These are phyloP conservation scores for Unio pictorum DNA, from an alignment of 2,888 invertebrate genomes.

Conservation along the genomic window DNA sequence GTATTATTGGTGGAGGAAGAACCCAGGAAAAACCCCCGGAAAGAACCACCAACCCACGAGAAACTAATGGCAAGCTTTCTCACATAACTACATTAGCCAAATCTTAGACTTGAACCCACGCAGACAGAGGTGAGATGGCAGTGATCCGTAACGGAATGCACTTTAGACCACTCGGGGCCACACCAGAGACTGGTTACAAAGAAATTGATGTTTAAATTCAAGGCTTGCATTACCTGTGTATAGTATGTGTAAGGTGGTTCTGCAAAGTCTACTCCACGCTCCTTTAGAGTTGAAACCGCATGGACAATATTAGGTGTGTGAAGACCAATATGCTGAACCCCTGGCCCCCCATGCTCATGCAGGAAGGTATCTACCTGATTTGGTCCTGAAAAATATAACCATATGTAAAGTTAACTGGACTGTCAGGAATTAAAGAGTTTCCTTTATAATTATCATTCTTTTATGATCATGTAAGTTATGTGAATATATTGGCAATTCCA, in stretches of 20 bases:
- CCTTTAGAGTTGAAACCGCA: constrained; percentile 62
- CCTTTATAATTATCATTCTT: background rate
- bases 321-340: constrained; percentile 73
- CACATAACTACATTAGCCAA: too few relatives aligned
- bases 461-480: background rate
- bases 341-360: constrained; percentile 70
- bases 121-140: too few relatives aligned
- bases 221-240: constrained; percentile 57
- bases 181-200: too few relatives aligned
- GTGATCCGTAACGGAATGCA: too few relatives aligned
- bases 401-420: background rate
- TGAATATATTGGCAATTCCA: background rate
- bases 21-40: too few relatives aligned
- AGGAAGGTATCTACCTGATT: constrained; percentile 73
- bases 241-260: constrained; percentile 72
- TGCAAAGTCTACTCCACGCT: constrained; percentile 69
- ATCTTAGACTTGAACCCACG: too few relatives aligned
- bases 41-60: too few relatives aligned
- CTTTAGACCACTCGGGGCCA: too few relatives aligned
- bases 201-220: too few relatives aligned
- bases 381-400: constrained; percentile 56
- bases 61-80: too few relatives aligned
- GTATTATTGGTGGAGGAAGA: too few relatives aligned
- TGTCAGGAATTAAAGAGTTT: background rate
- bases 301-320: constrained; percentile 66